Evolutionary conservation across 2,888 invertebrate genomes (phyloP), one percentile per base, ranked within the genome.

Genomic region (Cyclophora punctaria): DNA sequence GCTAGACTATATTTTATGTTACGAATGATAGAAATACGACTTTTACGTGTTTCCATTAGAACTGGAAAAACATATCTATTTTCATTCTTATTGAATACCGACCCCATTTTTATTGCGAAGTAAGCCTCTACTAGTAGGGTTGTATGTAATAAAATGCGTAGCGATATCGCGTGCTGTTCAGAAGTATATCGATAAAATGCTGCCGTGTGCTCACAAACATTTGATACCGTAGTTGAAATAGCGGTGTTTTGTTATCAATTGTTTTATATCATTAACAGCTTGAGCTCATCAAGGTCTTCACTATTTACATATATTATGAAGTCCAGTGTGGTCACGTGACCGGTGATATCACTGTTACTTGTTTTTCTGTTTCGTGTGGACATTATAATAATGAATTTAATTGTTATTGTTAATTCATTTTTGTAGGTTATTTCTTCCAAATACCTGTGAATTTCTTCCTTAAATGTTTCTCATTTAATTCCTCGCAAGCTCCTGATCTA

Each of bases 291-390:
- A 71, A 74, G 74, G 74, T 49, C 67, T 51, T 51, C 63, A 51
- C 58, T 59, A 69, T 72, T 70, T 68, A 64, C 71, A 73, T 75
- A 63, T 57, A 20, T 20, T 20, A 20, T 20, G 20, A 62, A 58
- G 59, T 57, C 58, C 58, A 67, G 62, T 61, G 65, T 61, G 65
- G 67, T 64, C 69, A 66, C 57, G 59, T 51, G 57, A 56, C 50
- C 51, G 62, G 60, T 73, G 73, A 73, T 66, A 47, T 51, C 53
- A 54, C 49, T 47, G 50, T 37, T 37, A 37, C 37, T 46, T 47
- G 37, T 37, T 37, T 37, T 5, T 4, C 37, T 37, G 37, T 5
- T 4, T 37, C 5, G 37, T 37, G 20, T 20, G 20, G 20, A 20
- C 1, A 20, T 20, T 20, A 20, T 20, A 20, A 20, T 20, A 20